Evolutionary conservation across 2,797 vertebrate genomes (phyloP).

Genomic region (Diplodus puntazzo): DNA sequence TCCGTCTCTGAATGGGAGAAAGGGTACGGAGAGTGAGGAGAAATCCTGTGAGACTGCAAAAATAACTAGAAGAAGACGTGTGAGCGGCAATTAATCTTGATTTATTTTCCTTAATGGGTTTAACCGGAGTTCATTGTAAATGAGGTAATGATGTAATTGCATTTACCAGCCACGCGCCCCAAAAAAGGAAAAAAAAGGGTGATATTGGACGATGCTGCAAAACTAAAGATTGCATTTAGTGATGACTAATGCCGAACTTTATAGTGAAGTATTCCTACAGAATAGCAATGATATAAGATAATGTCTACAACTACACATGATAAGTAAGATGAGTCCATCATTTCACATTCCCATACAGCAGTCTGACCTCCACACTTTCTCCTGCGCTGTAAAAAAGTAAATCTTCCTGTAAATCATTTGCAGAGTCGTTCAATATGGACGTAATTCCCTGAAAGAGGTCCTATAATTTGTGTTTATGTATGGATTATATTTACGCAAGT

Average conservation of each 20-base stretch:
- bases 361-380: not conserved
- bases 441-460: not conserved
- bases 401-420: slow-evolving; percentile 2
- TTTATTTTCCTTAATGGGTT: slow-evolving; percentile 31
- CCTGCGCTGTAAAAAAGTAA: not conserved
- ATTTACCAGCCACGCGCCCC: slow-evolving; percentile 12
- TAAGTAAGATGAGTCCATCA: not conserved
- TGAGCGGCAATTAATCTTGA: slow-evolving; percentile 42
- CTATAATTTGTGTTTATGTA: not conserved
- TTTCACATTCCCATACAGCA: not conserved
- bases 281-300: not conserved
- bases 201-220: slow-evolving; percentile 7
- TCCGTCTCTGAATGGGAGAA: rapidly evolving
- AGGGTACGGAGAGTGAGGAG: not conserved
- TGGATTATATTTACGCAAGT: not conserved
- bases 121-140: slow-evolving; percentile 40
- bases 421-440: not conserved
- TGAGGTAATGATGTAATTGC: slow-evolving; percentile 20
- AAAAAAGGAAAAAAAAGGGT: slow-evolving; percentile 24
- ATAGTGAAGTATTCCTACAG: not conserved
- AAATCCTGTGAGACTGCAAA: slow-evolving; percentile 1
- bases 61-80: slow-evolving; percentile 26
- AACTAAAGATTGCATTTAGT: not conserved
- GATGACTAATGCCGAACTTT: not conserved
- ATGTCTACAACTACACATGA: not conserved